These are phyloP conservation scores for Steinernema carpocapsae DNA, from an alignment of 2,888 invertebrate genomes.

Conservation along the genomic window DNA sequence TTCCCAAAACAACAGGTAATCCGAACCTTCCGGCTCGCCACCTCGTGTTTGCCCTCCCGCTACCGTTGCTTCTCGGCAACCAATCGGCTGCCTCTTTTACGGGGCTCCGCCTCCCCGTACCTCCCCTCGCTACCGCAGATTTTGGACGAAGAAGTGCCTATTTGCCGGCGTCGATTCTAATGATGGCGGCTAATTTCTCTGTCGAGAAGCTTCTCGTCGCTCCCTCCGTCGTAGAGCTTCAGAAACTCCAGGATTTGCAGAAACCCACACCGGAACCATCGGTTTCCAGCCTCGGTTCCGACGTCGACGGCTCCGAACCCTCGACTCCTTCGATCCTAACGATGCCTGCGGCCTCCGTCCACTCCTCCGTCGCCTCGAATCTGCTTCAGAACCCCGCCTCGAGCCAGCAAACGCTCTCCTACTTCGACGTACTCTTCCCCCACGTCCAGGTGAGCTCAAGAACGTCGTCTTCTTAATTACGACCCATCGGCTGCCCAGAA, in stretches of 20 bases:
- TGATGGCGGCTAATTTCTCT: conserved; percentile 31
- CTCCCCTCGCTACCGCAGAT: conserved; percentile 17
- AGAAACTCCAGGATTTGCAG: not conserved
- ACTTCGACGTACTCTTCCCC: conserved; percentile 65
- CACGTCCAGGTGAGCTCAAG: conserved; percentile 57
- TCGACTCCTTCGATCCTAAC: not conserved
- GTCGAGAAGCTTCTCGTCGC: conserved; percentile 30
- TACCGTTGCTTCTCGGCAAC: conserved; percentile 12
- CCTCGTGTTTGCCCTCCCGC: conserved; percentile 21
- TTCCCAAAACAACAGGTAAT: not conserved
- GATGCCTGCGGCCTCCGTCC: not conserved
- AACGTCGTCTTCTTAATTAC: not conserved
- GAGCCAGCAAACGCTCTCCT: conserved; percentile 54
- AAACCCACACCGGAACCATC: conserved; percentile 10
- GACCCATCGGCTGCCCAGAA: not conserved
- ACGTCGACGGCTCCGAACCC: conserved; percentile 1
- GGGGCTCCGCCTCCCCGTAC: conserved; percentile 3
- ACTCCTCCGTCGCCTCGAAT: not conserved
- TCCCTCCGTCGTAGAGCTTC: not conserved
- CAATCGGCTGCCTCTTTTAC: conserved; percentile 17
- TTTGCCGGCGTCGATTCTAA: conserved; percentile 15
- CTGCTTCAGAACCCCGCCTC: conserved; percentile 11
- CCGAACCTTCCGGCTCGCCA: conserved; percentile 4
- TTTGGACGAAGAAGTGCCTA: conserved; percentile 1
- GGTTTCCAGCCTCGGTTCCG: conserved; percentile 21